These are phyloP conservation scores for Coelopa pilipes DNA, from an alignment of 2,888 invertebrate species.

Conservation along the genomic window DNA sequence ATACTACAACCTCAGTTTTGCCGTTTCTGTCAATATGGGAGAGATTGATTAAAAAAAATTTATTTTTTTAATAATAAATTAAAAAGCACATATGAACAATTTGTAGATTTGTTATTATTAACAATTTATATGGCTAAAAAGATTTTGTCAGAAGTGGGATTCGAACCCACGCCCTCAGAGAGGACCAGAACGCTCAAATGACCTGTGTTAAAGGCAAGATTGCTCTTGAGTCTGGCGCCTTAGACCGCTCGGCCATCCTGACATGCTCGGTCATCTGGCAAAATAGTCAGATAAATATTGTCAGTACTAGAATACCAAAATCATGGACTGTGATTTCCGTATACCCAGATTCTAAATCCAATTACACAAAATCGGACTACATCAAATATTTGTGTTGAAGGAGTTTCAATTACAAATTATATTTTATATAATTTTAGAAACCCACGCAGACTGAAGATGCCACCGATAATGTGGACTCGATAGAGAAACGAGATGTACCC, in stretches of 20 bases:
- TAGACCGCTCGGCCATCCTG: slow-evolving; percentile 52
- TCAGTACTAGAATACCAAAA: not conserved
- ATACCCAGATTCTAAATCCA: too few relatives aligned
- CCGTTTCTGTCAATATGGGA: too few relatives aligned
- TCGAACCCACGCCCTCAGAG: slow-evolving; percentile 45
- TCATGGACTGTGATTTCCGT: not conserved
- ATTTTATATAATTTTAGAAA: slow-evolving; percentile 40
- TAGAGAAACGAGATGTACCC: slow-evolving; percentile 46
- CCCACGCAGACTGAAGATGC: slow-evolving; percentile 33
- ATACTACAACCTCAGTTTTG: too few relatives aligned
- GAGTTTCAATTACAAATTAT: not conserved
- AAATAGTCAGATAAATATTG: not conserved
- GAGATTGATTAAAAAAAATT: too few relatives aligned
- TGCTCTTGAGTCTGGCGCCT: slow-evolving; percentile 53
- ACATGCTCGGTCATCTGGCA: slow-evolving; percentile 20
- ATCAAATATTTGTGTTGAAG: not conserved
- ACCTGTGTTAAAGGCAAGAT: slow-evolving; percentile 42
- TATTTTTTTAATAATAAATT: not conserved
- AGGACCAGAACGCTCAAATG: slow-evolving; percentile 41
- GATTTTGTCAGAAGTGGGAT: slow-evolving; percentile 46
- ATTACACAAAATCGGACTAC: not conserved
- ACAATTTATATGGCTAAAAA: slow-evolving; percentile 28
- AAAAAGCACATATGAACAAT: not conserved
- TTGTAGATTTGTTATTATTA: not conserved
- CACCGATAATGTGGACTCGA: slow-evolving; percentile 39